Percentiles rank a stretch among this genome's conserved stretches.
Evolutionary conservation across 2,797 vertebrate species (phyloP).

Genomic region (Natrix natrix): DNA sequence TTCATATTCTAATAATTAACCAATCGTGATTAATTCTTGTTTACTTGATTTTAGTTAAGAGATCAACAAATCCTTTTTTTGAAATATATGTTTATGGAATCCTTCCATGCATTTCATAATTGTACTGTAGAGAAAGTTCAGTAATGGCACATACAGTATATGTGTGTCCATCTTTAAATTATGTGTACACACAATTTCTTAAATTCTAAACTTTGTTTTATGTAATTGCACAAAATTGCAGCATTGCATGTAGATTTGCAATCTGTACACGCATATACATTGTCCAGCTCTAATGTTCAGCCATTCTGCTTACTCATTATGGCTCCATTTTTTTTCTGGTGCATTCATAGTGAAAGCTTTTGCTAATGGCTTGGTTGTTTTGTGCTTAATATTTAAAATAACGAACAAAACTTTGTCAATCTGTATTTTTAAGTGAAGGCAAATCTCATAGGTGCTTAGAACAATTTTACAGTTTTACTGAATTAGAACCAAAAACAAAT

Average conservation of each 20-base stretch:
- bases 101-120: background rate
- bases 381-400: background rate
- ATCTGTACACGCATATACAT: constrained; percentile 50
- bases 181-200: constrained; percentile 30
- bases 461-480: constrained; percentile 13
- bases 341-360: constrained; percentile 50
- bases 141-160: constrained; percentile 39
- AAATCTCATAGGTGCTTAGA: background rate
- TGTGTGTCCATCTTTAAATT: constrained; percentile 54
- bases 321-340: constrained; percentile 50
- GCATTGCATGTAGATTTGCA: constrained; percentile 35
- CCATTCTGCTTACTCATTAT: constrained; percentile 49
- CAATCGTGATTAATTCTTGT: background rate
- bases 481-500: background rate
- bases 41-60: background rate
- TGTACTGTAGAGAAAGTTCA: constrained; percentile 24
- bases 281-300: constrained; percentile 65
- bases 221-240: background rate
- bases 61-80: background rate
- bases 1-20: background rate
- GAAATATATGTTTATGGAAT: background rate
- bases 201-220: background rate
- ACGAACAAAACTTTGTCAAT: constrained; percentile 1
- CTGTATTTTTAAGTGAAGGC: constrained; percentile 1
- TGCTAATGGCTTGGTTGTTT: constrained; percentile 43